A percentile compares a stretch with the other conserved stretches of the same genome.
phyloP scores from a whole-genome alignment of 2,113 vertebrate species.

The Sander vitreus region DNA sequence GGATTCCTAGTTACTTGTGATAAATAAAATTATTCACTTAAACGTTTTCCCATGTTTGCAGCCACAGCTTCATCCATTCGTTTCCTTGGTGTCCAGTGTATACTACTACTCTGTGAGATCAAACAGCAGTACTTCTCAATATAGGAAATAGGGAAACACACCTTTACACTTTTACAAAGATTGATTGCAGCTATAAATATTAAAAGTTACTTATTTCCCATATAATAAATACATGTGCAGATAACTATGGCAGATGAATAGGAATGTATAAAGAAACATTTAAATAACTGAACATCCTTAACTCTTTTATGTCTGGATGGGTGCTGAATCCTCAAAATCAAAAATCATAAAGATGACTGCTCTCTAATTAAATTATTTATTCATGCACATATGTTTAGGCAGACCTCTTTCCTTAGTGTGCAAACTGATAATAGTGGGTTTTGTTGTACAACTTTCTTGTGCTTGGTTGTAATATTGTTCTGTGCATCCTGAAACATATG shows the following conservation, averaged over 20 bases:
- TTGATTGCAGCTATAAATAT: neutral
- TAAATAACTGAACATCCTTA: neutral
- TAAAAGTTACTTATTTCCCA: neutral
- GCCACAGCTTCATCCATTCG: neutral
- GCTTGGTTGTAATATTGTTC: neutral
- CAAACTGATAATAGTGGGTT: neutral
- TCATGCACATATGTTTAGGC: neutral
- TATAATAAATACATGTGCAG: neutral
- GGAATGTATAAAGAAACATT: neutral
- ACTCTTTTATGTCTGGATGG: neutral
- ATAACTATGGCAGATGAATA: neutral
- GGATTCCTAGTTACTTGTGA: too few species aligned
- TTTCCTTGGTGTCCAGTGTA: neutral
- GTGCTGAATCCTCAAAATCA: neutral
- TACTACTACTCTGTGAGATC: neutral
- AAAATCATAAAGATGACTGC: neutral
- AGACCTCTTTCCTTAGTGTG: neutral
- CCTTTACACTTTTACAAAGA: neutral
- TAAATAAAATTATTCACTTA: too few species aligned
- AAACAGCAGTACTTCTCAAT: neutral
- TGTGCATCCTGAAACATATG: neutral
- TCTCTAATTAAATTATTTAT: neutral
- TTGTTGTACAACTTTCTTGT: neutral
- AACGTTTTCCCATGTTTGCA: neutral
- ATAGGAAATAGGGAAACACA: neutral